Percentiles rank a stretch among this genome's conserved stretches.
Conservation (phyloP, 2,113 vertebrate species). For the Pseudonaja textilis region DNA sequence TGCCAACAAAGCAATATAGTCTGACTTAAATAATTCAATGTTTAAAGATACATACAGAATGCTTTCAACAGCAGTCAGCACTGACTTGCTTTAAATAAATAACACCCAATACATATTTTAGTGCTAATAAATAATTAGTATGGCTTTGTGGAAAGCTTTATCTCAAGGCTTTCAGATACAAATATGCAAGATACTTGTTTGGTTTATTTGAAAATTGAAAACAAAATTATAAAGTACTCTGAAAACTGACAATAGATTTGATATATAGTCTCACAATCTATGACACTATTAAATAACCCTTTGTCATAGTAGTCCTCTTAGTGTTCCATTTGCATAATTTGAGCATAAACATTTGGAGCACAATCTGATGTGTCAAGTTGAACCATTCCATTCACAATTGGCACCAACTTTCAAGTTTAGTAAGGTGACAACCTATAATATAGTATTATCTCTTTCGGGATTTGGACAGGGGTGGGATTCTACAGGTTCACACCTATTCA, state of each 20-base stretch:
- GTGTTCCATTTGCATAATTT: background rate
- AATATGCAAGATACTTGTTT: background rate
- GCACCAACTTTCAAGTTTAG: background rate
- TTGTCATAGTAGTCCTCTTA: background rate
- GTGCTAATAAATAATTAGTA: background rate
- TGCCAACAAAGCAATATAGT: background rate
- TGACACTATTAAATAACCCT: background rate
- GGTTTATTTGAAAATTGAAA: background rate
- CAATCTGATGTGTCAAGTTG: background rate
- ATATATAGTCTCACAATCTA: background rate
- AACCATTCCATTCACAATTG: background rate
- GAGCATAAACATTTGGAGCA: background rate
- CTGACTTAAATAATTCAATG: constrained; percentile 9
- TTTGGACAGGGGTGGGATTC: background rate
- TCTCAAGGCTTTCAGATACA: background rate
- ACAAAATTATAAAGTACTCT: background rate
- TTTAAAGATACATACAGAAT: background rate
- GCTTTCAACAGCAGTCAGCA: background rate
- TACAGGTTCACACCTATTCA: no score
- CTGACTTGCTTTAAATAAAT: background rate
- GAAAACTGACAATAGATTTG: background rate
- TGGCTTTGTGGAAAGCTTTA: background rate
- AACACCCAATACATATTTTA: background rate
- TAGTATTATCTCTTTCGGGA: background rate
- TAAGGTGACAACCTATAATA: background rate